Evolutionary conservation across 2,888 invertebrate species (phyloP), one percentile per base, ranked within the genome.

Genomic region (Clivina fossor): DNA sequence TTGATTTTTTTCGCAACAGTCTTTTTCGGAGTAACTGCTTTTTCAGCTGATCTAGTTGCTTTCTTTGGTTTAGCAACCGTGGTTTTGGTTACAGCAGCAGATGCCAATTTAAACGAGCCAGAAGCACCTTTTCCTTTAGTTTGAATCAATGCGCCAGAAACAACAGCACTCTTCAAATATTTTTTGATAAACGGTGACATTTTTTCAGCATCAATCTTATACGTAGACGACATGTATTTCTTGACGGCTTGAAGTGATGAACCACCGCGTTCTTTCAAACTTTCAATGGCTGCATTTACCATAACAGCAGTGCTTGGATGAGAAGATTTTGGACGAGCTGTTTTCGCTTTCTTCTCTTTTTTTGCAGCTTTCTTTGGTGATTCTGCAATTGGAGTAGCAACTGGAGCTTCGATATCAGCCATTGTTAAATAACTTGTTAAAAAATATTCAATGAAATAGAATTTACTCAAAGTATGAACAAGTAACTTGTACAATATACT

Each of bases 121-220:
- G 76, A 73, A 0, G 78, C 79, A 1, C 79, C 79, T 65, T 76
- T 78, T 28, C 79, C 80, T 62, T 78, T 80, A n/a, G 78, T 78
- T 65, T 79, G 80, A 18, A 79, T 72, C 32, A 82, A 64, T n/a
- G 69, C 67, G 3, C 80, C 80, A 33, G 74, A 73, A 1, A 70
- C 73, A n/a, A 84, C 79, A 13, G 80, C 80, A 9, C 71, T 66
- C 66, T 80, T 83, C 58, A 84, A 62, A 61, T 78, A 82, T 57
- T 79, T 80, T 60, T 78, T 80, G 62, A 85, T 83, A 69, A 78
- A 82, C 2, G 77, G 76, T 1, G 79, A 75, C 38, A 79, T 66
- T 63, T 81, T 83, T 56, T 80, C 79, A 1, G 76, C 74, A 65
- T 83, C 83, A 4, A 82, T 74, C 56, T 79, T 79, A 75, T 83